Conservation (phyloP, 2,888 invertebrate species). For the Crepidodera aurea region DNA sequence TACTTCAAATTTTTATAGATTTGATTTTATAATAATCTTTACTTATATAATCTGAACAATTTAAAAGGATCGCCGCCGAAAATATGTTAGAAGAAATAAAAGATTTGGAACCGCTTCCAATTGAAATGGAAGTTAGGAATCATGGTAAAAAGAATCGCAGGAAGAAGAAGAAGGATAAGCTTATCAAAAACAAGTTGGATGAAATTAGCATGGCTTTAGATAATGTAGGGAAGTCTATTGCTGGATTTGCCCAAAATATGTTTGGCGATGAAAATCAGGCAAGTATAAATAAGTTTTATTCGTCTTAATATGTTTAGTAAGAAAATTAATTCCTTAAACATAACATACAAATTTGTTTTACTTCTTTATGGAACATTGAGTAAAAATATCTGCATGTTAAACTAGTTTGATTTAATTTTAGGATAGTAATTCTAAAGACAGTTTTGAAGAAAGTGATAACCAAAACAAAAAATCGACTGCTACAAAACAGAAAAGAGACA, state of each 20-base stretch:
- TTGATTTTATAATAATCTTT: no score
- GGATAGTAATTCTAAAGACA: constrained; percentile 1
- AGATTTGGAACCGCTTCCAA: constrained; percentile 40
- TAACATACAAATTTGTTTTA: neutral
- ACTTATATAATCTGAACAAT: no score
- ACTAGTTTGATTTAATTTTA: neutral
- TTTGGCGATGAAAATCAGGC: constrained; percentile 31
- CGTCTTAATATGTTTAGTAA: no score
- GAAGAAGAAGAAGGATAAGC: constrained; percentile 48
- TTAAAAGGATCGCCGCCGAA: constrained; percentile 50
- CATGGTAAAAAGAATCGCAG: constrained; percentile 46
- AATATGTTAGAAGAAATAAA: constrained; percentile 50
- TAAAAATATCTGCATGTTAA: neutral
- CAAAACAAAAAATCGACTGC: constrained; percentile 13
- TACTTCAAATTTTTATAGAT: no score
- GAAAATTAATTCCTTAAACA: no score
- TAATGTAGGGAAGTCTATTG: constrained; percentile 39
- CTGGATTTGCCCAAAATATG: constrained; percentile 38
- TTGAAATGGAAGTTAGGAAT: constrained; percentile 26
- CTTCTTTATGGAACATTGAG: neutral
- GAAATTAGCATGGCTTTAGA: constrained; percentile 42
- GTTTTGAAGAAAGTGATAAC: constrained; percentile 17
- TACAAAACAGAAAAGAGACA: constrained; percentile 6
- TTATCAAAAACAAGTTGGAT: constrained; percentile 47
- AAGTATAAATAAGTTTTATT: neutral